Percentiles rank a stretch among this genome's conserved stretches.
Evolutionary conservation across 2,113 vertebrate species (phyloP).

Genomic region (Eira barbara): DNA sequence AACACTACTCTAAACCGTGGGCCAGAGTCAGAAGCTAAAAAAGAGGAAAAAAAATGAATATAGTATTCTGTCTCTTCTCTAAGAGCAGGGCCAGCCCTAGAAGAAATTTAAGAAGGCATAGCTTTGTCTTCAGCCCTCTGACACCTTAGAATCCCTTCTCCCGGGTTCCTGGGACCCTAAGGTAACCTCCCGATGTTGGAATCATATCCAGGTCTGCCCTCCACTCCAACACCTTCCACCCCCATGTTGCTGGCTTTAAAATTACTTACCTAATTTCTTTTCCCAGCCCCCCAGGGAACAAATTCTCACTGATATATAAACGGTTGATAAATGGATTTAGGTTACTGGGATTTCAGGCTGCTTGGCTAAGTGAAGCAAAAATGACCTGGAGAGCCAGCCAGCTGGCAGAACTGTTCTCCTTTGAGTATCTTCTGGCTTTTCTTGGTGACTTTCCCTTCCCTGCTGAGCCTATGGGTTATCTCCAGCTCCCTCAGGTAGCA

Average conservation of each 20-base stretch:
- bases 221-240: not conserved
- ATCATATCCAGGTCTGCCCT: not conserved
- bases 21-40: not conserved
- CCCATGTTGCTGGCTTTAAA: not conserved
- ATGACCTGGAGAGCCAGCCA: not conserved
- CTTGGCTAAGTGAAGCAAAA: slow-evolving; percentile 24
- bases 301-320: not conserved
- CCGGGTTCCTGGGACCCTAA: not conserved
- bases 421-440: not conserved
- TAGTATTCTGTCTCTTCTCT: not conserved
- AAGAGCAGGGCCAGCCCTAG: not conserved
- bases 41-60: not conserved
- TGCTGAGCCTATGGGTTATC: not conserved
- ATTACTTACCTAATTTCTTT: not conserved
- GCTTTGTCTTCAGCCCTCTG: not conserved
- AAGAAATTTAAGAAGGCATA: not conserved
- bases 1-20: not conserved
- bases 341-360: slow-evolving; percentile 7
- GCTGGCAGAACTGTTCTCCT: not conserved
- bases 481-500: not conserved
- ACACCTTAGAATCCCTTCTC: not conserved
- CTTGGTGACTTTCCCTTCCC: not conserved
- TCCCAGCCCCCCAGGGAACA: not conserved
- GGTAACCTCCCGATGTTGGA: not conserved
- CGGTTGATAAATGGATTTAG: not conserved